Evolutionary conservation across 37 sponge, comb jelly and placozoan genomes (phyloP), one percentile per base, ranked within the genome.

Genomic region (Chondrosia reniformis): DNA sequence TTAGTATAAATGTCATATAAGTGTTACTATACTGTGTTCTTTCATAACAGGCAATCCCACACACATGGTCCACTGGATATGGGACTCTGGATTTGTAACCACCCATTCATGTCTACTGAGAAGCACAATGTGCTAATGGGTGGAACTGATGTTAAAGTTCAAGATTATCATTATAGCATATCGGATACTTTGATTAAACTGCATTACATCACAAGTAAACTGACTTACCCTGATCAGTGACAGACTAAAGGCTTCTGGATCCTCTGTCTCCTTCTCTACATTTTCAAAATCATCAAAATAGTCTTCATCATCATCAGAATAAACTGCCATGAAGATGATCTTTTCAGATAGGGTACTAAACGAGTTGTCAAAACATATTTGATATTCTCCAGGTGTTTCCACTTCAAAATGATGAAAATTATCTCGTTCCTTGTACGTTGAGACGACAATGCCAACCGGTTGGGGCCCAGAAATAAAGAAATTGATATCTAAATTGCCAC

Each of bases 341-440:
- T 43, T 63, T 77, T 82, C 83, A 49, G 87, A 62, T 17, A 86
- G 37, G 21, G 67, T 75, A 69, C 86, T 86, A 64, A 82, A 86
- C 6, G 86, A 59, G 80, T 93, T 93, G 54, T 93, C 93, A 44
- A 93, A 46, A 62, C 93, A 93, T 32, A 93, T 80, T 49, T 82
- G 78, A 56, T 93, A 86, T 46, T 88, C 89, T 13, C 93, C 93
- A n/a, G 80, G 67, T 5, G 36, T 43, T 54, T 85, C 84, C 44
- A 88, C 63, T 57, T 85, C 89, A 49, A 93, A 41, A 22, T 66
- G 77, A 67, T 93, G 89, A 12, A 83, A 74, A 32, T 84, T 87
- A 13, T 93, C 89, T 30, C 43, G 65, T 8, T 64, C 66, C 33
- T 67, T 81, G 49, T 64, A 72, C 7, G 79, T 54, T 39, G 85